Base-by-base conservation (phyloP, 2,797 vertebrate species). In the Poeciliopsis gracilis region DNA sequence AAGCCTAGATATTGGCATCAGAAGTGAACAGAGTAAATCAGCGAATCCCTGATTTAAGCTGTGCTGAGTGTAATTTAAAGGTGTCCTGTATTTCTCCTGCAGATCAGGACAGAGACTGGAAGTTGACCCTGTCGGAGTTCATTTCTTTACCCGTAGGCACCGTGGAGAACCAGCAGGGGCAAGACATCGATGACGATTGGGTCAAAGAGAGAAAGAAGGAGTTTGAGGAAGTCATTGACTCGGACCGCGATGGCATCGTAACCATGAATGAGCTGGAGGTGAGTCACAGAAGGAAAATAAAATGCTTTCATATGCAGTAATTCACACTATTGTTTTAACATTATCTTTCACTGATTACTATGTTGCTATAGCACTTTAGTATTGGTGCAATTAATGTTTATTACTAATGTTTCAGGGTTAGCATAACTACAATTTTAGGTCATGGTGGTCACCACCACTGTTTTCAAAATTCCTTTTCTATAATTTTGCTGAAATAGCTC, bases 191-290 rank as follows among this genome's bases (percentile, higher is more conserved):
- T 0, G 98, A 99, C 0, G 97, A 97, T 84, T 99, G 98, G 98
- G 98, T 99, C 0, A 93, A 94, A 53, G 98, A 99, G 90, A 90
- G 98, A 74, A 98, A 93, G 90, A 98, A 96, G 87, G 98, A 99
- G 71, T 99, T 99, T 51, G 95, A 98, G 90, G 97, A 98, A 0
- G 97, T 99, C 61, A 99, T 99, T 0, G 98, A 99, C 0, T 90
- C 95, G 0, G 91, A 99, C 83, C 96, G 73, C 0, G 94, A 99
- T 0, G 96, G 96, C 0, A 97, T 98, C 0, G 96, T 99, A 69
- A 99, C 98, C 43, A 97, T 97, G 97, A 97, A 97, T 0, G 98
- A 99, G 78, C 92, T 99, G 30, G 97, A 99, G 97, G 98, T 98
- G n/a, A 59, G 90, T 2, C 1, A 73, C 2, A 30, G 3, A n/a